Evolutionary conservation across 2,797 vertebrate species (phyloP), one percentile per base, ranked within the genome.

Genomic region (Hirundo rustica): DNA sequence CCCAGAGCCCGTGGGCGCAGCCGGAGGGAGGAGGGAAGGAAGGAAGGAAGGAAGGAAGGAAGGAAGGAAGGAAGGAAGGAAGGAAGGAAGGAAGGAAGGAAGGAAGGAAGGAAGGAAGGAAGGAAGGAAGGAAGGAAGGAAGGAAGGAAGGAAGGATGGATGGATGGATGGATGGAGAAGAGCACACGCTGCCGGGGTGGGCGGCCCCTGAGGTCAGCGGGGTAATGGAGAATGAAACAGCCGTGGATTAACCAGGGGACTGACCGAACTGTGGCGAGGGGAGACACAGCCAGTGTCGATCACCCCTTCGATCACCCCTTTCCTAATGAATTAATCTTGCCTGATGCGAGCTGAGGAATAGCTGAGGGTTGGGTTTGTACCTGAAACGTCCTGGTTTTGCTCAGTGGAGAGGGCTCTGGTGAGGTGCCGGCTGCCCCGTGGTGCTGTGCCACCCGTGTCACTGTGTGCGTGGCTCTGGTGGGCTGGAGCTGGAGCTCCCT

Each of bases 401-500:
- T 67, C 32, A 0, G 36, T 1, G 65, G 15, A 11, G 38, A 2
- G 51, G 47, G 62, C 25, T 1, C 36, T 14, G 19, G 7, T 2
- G 77, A 17, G 50, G 54, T 8, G n/a, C 58, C 34, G 40, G 38
- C 29, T 53, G 73, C 23, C 25, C 29, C 1, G 2, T 6, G 55
- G 8, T 11, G 16, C 36, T 4, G 30, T 57, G 64, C 4, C 64
- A 36, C 61, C 67, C 1, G 3, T 25, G 54, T 6, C 26, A 11
- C 0, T 1, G 26, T 11, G 57, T 1, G 16, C 0, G 12, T 29
- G 14, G 16, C 18, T 44, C 48, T 4, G 3, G 2, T 0, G 6
- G 54, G 45, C n/a, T 34, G 61, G 12, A 27, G 8, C 3, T 1
- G 8, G 20, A 44, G n/a, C 27, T 68, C 18, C 48, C 44, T 3